Base-by-base conservation (phyloP, 2,888 invertebrate species). In the Himalopsyche kuldschensis region DNA sequence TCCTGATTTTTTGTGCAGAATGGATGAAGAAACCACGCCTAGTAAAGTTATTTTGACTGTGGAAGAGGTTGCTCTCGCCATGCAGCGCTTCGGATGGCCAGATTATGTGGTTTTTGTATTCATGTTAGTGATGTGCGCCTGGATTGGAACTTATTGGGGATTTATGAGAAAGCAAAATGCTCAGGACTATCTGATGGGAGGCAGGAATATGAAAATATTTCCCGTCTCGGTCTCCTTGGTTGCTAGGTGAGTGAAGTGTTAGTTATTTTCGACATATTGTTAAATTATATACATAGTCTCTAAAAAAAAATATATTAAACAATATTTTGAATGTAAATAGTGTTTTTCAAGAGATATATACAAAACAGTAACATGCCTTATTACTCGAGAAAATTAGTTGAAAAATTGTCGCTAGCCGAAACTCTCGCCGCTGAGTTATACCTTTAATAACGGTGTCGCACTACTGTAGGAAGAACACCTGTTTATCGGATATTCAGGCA, bases 221-320 rank as follows among this genome's bases (percentile, higher is more conserved):
- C 97, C 97, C 0, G 95, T 97, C 41, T 94, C 96, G 46, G 92
- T 97, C 89, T 97, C 97, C 0, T 90, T 97, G 76, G 94, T 97
- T 81, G 97, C 97, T 46, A 96, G 94, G 95, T 94, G 90, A 89
- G 88, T 86, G 41, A 63, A 77, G n/a, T 78, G 75, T 78, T 20
- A 4, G 20, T 78, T 20, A 46, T 3, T 6, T 82, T 69, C 69
- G 27, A 35, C 35, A 4, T 31, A 20, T 55, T 78, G 35, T 75
- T n/a, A n/a, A n/a, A n/a, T n/a, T n/a, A n/a, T n/a, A n/a, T n/a
- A n/a, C n/a, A n/a, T n/a, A n/a, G n/a, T n/a, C n/a, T n/a, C n/a
- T n/a, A n/a, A n/a, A n/a, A n/a, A n/a, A n/a, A n/a, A n/a, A n/a
- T n/a, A n/a, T n/a, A n/a, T n/a, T n/a, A n/a, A n/a, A n/a, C n/a